These are phyloP conservation scores for Callopanchax toddi DNA, from an alignment of 2,113 vertebrate genomes.

Conservation along the genomic window DNA sequence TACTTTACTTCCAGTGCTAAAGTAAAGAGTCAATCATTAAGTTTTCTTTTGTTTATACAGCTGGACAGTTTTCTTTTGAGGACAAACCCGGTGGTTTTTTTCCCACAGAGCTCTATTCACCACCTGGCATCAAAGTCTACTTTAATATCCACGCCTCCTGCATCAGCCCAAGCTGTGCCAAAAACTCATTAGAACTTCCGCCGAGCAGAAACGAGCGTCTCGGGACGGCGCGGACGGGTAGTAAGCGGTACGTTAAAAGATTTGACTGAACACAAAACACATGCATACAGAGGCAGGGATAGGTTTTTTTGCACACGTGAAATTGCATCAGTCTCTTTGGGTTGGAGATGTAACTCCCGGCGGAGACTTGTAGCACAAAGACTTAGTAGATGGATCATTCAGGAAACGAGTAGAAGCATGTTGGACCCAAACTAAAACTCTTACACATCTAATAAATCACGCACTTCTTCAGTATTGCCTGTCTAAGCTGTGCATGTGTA, in stretches of 20 bases:
- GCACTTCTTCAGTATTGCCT: constrained; percentile 46
- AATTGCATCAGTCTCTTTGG: constrained; percentile 56
- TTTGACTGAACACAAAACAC: constrained; percentile 31
- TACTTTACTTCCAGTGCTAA: constrained; percentile 11
- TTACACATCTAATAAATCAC: constrained; percentile 36
- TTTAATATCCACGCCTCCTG: constrained; percentile 40
- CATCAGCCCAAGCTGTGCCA: constrained; percentile 59
- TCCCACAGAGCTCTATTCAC: constrained; percentile 42
- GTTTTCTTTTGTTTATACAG: constrained; percentile 42
- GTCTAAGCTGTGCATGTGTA: constrained; percentile 39
- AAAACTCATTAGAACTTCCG: constrained; percentile 67
- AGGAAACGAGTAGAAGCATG: constrained; percentile 30
- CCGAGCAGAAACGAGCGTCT: constrained; percentile 52
- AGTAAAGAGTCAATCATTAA: constrained; percentile 28
- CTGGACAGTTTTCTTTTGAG: constrained; percentile 48
- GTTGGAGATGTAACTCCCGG: constrained; percentile 43
- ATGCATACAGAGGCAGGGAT: constrained; percentile 31
- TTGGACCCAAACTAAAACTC: constrained; percentile 24
- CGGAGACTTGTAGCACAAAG: constrained; percentile 4
- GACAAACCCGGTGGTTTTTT: constrained; percentile 31
- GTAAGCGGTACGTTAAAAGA: constrained; percentile 50
- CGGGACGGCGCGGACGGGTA: constrained; percentile 34
- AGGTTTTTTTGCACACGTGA: constrained; percentile 26
- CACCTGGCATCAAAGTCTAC: constrained; percentile 61
- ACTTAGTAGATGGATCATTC: constrained; percentile 23